Percentiles rank a stretch among this genome's conserved stretches.
These are phyloP conservation scores for Brachyptera risi DNA, from an alignment of 2,888 invertebrate genomes.

Conservation along the genomic window DNA sequence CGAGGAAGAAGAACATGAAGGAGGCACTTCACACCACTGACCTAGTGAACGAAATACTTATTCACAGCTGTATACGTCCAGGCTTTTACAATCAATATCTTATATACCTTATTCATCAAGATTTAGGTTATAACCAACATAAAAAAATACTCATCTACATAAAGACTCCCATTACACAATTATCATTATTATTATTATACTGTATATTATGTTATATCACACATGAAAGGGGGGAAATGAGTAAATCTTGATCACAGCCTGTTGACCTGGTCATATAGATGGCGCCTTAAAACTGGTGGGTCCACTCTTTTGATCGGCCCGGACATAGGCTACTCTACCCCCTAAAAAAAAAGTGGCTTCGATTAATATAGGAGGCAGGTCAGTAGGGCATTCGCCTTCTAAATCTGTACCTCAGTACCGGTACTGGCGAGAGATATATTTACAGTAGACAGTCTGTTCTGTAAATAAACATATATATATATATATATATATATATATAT, in stretches of 20 bases:
- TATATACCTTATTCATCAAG: no score
- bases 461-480: no score
- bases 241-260: no score
- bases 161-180: no score
- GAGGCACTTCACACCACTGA: background rate
- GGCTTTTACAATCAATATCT: background rate
- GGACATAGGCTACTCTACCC: slow-evolving; percentile 3
- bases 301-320: background rate
- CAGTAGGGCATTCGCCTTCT: slow-evolving; percentile 16
- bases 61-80: background rate
- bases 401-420: slow-evolving; percentile 11
- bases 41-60: slow-evolving; percentile 6
- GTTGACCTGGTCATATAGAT: no score
- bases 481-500: no score
- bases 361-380: slow-evolving; percentile 2
- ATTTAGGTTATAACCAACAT: no score
- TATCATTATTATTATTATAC: no score
- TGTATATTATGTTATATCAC: no score
- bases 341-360: slow-evolving; percentile 13
- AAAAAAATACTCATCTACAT: no score
- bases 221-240: no score
- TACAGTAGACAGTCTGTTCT: slow-evolving; percentile 7
- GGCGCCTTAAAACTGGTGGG: slow-evolving; percentile 8
- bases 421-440: slow-evolving; percentile 2
- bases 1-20: slow-evolving; percentile 3